Conservation (phyloP, 1,140 invertebrate genomes). For the Euglossa dilemma region DNA sequence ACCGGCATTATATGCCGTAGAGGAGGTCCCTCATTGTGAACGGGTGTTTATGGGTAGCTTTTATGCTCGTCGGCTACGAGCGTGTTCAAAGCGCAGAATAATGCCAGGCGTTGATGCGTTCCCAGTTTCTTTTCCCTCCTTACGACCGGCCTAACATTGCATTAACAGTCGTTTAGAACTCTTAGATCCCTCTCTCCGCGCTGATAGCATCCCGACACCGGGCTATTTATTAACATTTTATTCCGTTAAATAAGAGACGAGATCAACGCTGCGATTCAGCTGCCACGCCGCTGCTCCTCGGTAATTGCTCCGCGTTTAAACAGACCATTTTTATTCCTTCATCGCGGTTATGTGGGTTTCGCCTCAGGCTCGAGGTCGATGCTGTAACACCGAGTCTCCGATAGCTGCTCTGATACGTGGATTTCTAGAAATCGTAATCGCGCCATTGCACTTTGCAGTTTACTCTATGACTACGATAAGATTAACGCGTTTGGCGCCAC, state of each 20-base stretch:
- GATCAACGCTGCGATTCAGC: background rate
- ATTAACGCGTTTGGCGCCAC: too few relatives aligned
- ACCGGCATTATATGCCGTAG: slow-evolving; percentile 13
- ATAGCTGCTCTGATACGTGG: too few relatives aligned
- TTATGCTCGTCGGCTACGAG: slow-evolving; percentile 24
- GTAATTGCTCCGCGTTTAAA: background rate
- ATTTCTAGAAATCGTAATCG: too few relatives aligned
- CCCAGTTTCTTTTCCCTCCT: background rate
- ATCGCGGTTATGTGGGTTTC: background rate
- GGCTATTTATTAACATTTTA: slow-evolving; percentile 27
- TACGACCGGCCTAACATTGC: background rate
- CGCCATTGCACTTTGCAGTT: too few relatives aligned
- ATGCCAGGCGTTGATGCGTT: slow-evolving; percentile 24
- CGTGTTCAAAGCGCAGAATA: slow-evolving; percentile 26
- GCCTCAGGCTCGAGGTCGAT: too few relatives aligned
- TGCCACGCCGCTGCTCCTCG: too few relatives aligned
- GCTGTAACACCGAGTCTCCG: too few relatives aligned
- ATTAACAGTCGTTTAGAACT: slow-evolving; percentile 22
- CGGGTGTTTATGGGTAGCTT: slow-evolving; percentile 41
- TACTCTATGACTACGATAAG: too few relatives aligned
- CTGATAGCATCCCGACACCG: too few relatives aligned
- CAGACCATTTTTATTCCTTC: too few relatives aligned
- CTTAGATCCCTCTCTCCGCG: background rate
- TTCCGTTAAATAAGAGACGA: background rate
- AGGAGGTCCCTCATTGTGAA: slow-evolving; percentile 31